These are phyloP conservation scores for Mesorhabditis sp. DNA, from an alignment of 2,888 invertebrate species.

Conservation along the genomic window DNA sequence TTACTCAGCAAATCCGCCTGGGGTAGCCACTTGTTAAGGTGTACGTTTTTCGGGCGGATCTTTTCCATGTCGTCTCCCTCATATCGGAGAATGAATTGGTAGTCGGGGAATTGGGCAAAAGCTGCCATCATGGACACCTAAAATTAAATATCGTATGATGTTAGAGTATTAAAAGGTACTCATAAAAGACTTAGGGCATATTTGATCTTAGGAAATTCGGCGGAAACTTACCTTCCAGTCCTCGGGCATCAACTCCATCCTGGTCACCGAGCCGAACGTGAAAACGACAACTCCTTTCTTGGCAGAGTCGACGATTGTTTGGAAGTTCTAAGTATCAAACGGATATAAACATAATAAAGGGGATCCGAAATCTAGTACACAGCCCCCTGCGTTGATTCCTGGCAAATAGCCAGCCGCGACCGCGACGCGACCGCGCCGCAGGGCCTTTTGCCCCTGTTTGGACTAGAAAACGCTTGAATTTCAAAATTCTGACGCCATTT, in stretches of 20 bases:
- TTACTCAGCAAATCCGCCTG: constrained; percentile 33
- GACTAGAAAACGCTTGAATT: too few relatives aligned
- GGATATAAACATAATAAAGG: too few relatives aligned
- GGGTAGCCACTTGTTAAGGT: constrained; percentile 40
- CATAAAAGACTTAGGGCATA: too few relatives aligned
- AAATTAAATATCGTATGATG: too few relatives aligned
- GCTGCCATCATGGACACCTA: constrained; percentile 7
- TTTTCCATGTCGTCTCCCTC: constrained; percentile 23
- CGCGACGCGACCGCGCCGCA: too few relatives aligned
- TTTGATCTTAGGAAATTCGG: constrained; percentile 25
- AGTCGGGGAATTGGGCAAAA: constrained; percentile 28
- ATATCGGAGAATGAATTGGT: constrained; percentile 37
- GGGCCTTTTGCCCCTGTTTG: too few relatives aligned
- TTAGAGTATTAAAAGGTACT: too few relatives aligned
- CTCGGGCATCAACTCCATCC: constrained; percentile 28
- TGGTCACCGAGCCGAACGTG: constrained; percentile 40
- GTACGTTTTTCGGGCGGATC: constrained; percentile 28
- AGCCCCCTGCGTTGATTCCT: too few relatives aligned
- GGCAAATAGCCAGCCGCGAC: too few relatives aligned
- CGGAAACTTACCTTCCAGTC: constrained; percentile 20
- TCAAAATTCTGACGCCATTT: too few relatives aligned
- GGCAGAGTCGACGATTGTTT: constrained; percentile 27
- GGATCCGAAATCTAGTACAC: too few relatives aligned
- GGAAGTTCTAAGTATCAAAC: constrained; percentile 32
- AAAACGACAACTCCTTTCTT: constrained; percentile 34